These are phyloP conservation scores for Gobionotothen gibberifrons DNA, from an alignment of 2,797 vertebrate genomes.

Conservation along the genomic window DNA sequence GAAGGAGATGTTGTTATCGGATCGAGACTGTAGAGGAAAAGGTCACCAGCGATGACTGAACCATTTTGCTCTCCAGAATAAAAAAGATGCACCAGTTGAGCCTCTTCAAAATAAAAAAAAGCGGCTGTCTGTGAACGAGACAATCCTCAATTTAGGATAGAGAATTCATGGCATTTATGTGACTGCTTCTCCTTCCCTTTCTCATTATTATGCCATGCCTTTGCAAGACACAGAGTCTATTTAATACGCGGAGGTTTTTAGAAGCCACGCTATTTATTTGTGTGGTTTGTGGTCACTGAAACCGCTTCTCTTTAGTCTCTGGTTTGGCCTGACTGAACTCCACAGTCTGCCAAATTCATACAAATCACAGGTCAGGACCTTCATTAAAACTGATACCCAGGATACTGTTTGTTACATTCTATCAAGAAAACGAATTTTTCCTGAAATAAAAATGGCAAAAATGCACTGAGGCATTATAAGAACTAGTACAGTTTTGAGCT, in stretches of 20 bases:
- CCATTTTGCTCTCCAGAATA: background rate
- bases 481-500: background rate
- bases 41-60: background rate
- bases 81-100: conserved; percentile 14
- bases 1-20: conserved; percentile 4
- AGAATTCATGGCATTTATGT: background rate
- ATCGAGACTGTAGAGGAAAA: background rate
- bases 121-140: background rate
- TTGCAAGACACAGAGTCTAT: conserved; percentile 2
- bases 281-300: background rate
- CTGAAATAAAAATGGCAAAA: background rate
- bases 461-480: background rate
- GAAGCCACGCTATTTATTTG: background rate
- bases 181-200: background rate
- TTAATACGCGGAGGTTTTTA: conserved; percentile 6
- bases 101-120: background rate
- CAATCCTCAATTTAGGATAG: background rate
- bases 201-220: background rate
- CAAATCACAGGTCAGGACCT: conserved; percentile 27
- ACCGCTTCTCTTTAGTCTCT: background rate
- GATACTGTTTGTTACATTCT: background rate
- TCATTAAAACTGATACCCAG: conserved; percentile 12
- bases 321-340: conserved; percentile 24
- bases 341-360: conserved; percentile 5
- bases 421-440: background rate